phyloP scores from a whole-genome alignment of 1,140 invertebrate species.

The Neodiprion fabricii region DNA sequence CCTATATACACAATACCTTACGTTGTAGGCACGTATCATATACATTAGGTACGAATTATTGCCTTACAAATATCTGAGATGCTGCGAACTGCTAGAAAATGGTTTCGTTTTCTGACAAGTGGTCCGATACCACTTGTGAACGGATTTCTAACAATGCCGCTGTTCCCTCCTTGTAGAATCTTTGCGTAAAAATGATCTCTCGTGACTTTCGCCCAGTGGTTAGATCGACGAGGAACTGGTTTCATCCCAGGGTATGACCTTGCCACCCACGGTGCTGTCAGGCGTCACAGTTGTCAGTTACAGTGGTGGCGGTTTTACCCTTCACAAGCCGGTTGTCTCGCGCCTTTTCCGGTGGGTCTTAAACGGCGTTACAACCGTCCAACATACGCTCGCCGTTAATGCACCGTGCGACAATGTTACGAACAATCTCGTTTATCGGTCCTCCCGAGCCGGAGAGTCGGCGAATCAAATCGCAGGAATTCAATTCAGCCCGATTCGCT shows the following conservation, averaged over 20 bases:
- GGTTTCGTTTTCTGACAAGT: too few relatives aligned
- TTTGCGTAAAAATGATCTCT: too few relatives aligned
- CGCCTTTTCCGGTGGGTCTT: neutral
- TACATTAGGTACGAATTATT: too few relatives aligned
- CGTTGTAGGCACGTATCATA: too few relatives aligned
- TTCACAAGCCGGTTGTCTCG: neutral
- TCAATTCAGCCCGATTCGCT: too few relatives aligned
- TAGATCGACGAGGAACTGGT: neutral
- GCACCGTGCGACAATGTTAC: constrained; percentile 30
- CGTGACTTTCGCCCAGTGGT: too few relatives aligned
- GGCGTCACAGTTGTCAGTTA: constrained; percentile 1
- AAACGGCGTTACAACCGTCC: neutral
- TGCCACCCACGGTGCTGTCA: constrained; percentile 13
- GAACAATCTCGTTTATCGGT: constrained; percentile 38
- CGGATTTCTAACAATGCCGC: too few relatives aligned
- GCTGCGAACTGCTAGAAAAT: too few relatives aligned
- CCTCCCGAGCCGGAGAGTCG: constrained; percentile 27
- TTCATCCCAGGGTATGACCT: constrained; percentile 7
- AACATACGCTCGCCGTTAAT: constrained; percentile 19
- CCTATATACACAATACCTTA: too few relatives aligned
- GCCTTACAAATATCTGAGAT: too few relatives aligned
- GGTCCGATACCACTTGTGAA: too few relatives aligned
- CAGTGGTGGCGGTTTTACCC: neutral
- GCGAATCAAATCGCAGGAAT: neutral
- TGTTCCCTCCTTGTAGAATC: too few relatives aligned